Base-by-base conservation (phyloP, 1,140 invertebrate genomes). In the Bradynema listronoti region DNA sequence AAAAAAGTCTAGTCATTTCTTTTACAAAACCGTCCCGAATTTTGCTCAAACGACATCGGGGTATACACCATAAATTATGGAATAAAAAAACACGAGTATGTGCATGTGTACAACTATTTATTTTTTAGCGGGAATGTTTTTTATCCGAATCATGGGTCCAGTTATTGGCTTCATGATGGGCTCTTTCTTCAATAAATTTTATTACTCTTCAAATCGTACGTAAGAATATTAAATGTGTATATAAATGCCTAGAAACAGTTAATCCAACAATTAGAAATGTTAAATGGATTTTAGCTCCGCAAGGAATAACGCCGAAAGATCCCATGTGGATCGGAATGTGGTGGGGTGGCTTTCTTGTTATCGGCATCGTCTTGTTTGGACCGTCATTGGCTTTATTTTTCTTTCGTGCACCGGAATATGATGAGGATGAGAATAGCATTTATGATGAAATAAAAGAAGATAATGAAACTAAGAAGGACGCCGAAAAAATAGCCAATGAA, bases 51-150 rank as follows among this genome's bases (percentile, higher is more conserved):
- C n/a, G n/a, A n/a, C n/a, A n/a, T n/a, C n/a, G n/a, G n/a, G n/a
- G n/a, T n/a, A n/a, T n/a, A n/a, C n/a, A n/a, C n/a, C n/a, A n/a
- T n/a, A n/a, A n/a, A n/a, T n/a, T n/a, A n/a, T n/a, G n/a, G n/a
- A n/a, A n/a, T n/a, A n/a, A n/a, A n/a, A n/a, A n/a, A n/a, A n/a
- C n/a, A n/a, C n/a, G n/a, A n/a, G n/a, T n/a, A n/a, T n/a, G n/a
- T n/a, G n/a, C n/a, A n/a, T n/a, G n/a, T n/a, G n/a, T n/a, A n/a
- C n/a, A n/a, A n/a, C n/a, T n/a, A n/a, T n/a, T n/a, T n/a, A n/a
- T 30, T n/a, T 42, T 73, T 71, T 47, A 73, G 71, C 74, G 14
- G 71, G 63, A n/a, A 74, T 77, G 34, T 78, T 72, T 32, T 76
- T 72, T 39, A 77, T 77, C 43, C 54, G 69, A 11, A 78, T 77